Evolutionary conservation across 2,797 vertebrate genomes (phyloP), one percentile per base, ranked within the genome.

Genomic region (Galago senegalensis): DNA sequence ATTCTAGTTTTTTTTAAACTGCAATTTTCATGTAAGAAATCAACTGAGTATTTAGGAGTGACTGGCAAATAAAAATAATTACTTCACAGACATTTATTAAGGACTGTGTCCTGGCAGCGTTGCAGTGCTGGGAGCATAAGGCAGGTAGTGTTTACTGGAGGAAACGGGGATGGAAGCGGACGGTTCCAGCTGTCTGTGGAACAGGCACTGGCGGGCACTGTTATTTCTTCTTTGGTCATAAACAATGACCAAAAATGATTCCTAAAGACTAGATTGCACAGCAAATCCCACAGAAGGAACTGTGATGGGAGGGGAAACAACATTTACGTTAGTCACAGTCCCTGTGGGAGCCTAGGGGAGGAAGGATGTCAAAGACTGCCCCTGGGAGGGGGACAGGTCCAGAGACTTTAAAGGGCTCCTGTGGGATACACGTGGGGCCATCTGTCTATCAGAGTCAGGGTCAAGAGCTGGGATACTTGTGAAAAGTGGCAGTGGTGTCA

Each of bases 31-130:
- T n/a, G 6, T 40, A 63, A 83, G 81, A 86, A 53, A 43, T 79
- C 91, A 34, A n/a, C 17, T 58, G 72, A 58, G 31, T 37, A 27
- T 27, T 9, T 21, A n/a, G 40, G 6, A 61, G 25, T 72, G 63
- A 49, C 14, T 61, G 25, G 27, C 83, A 63, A 70, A 75, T 58
- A 20, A 37, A 67, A 63, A 11, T 46, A 82, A 34, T 60, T 53
- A 34, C 73, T 88, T 87, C 65, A 75, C 40, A 92, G 12, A 87
- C 65, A 37, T 20, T 53, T 58, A 27, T 18, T 60, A 81, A 88
- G 73, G 79, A 17, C 29, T 34, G 0, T 46, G 1, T 43, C 31
- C 27, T 8, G 58, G 10, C 65, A 7, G 25, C 16, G 14, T 60
- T 46, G 14, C 61, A 85, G 46, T 49, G 21, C 46, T n/a, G 61